phyloP scores from a whole-genome alignment of 2,113 vertebrate genomes.

The Myrmophylax atrothorax region DNA sequence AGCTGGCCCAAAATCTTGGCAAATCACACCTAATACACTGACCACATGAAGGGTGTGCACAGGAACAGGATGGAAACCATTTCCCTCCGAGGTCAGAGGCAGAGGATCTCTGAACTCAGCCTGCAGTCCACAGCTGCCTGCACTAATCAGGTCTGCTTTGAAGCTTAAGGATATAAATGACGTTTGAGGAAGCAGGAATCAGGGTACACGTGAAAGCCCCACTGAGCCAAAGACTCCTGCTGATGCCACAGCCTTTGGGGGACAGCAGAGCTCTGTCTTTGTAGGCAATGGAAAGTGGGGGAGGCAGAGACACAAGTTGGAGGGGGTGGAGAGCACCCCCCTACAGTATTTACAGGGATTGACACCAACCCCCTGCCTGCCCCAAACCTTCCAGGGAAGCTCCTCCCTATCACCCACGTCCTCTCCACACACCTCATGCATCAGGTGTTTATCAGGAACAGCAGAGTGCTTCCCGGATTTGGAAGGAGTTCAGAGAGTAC shows the following conservation, averaged over 20 bases:
- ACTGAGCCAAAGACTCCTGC: neutral
- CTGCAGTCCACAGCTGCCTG: neutral
- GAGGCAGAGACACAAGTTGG: neutral
- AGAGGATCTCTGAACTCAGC: neutral
- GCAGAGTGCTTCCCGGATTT: neutral
- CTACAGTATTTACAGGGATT: neutral
- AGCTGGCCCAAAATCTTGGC: neutral
- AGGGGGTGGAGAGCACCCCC: neutral
- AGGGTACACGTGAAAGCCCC: neutral
- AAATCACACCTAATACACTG: neutral
- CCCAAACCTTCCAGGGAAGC: neutral
- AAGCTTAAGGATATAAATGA: neutral
- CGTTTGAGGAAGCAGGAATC: neutral
- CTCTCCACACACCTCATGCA: slow-evolving; percentile 50
- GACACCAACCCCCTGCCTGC: neutral
- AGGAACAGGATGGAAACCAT: neutral
- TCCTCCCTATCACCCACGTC: neutral
- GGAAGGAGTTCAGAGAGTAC: slow-evolving; percentile 49
- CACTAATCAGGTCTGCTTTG: neutral
- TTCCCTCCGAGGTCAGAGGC: neutral
- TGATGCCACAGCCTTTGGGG: neutral
- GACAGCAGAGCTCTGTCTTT: neutral
- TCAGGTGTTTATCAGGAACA: slow-evolving; percentile 57
- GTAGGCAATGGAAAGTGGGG: neutral
- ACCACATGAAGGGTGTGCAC: neutral